Percentiles rank a stretch among this genome's conserved stretches.
These are phyloP conservation scores for Actenoides lindsayi DNA, from an alignment of 2,113 vertebrate species.

Conservation along the genomic window DNA sequence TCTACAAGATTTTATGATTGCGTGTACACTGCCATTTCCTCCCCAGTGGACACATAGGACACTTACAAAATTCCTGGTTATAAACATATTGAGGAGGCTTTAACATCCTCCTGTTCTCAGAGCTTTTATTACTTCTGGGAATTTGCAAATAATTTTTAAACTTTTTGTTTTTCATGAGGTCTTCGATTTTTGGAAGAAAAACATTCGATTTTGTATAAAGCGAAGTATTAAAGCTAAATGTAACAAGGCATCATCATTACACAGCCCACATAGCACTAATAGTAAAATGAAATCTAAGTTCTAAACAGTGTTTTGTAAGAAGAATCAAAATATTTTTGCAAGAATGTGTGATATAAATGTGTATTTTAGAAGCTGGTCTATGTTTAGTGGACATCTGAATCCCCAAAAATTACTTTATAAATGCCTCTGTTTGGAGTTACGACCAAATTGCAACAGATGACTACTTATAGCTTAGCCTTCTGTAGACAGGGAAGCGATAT, in stretches of 20 bases:
- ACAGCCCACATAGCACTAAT: not conserved
- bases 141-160: not conserved
- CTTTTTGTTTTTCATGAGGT: not conserved
- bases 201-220: too few relatives aligned
- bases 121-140: not conserved
- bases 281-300: not conserved
- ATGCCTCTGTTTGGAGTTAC: not conserved
- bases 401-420: not conserved
- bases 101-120: slow-evolving; percentile 4
- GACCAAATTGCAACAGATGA: not conserved
- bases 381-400: not conserved
- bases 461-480: not conserved
- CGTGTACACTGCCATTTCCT: not conserved
- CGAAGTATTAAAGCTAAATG: too few relatives aligned
- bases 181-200: not conserved
- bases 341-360: not conserved
- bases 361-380: not conserved
- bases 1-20: not conserved
- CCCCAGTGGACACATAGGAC: not conserved
- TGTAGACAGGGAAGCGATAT: not conserved
- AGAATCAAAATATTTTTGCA: not conserved
- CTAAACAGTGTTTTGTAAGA: not conserved
- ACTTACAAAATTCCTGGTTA: slow-evolving; percentile 13
- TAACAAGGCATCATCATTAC: not conserved
- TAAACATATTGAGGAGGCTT: not conserved